phyloP scores from a whole-genome alignment of 2,113 vertebrate species.

The Alethe castanea region DNA sequence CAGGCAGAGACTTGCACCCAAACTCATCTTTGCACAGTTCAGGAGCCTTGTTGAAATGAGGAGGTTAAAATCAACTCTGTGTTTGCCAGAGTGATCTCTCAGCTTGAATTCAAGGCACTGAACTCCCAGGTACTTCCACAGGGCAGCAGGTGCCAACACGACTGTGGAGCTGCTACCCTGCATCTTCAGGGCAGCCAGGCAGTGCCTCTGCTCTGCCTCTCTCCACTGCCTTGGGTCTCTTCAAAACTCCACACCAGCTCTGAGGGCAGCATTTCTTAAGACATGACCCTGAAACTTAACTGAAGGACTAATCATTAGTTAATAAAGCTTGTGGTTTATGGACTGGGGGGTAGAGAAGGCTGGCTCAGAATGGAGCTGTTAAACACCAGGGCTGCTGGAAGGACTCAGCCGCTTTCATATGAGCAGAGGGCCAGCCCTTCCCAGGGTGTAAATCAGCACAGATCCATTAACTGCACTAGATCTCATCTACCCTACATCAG shows the following conservation, averaged over 20 bases:
- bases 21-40: not conserved
- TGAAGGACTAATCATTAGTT: slow-evolving; percentile 21
- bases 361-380: not conserved
- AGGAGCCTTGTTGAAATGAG: rapidly evolving
- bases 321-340: slow-evolving; percentile 36
- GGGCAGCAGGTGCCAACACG: rapidly evolving
- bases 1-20: not conserved
- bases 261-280: not conserved
- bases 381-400: not conserved
- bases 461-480: slow-evolving; percentile 25
- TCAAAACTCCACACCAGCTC: not conserved
- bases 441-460: slow-evolving; percentile 24
- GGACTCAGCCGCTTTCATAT: rapidly evolving
- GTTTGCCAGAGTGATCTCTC: not conserved
- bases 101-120: not conserved
- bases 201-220: not conserved
- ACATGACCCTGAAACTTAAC: not conserved
- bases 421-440: not conserved
- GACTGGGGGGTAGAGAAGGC: not conserved
- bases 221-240: not conserved
- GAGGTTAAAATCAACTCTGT: not conserved
- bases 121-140: not conserved
- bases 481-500: slow-evolving; percentile 13
- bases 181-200: not conserved
- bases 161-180: not conserved